Percentiles rank a stretch among this genome's conserved stretches.
These are phyloP conservation scores for Nasonia longicornis DNA, from an alignment of 1,140 invertebrate species.

Conservation along the genomic window DNA sequence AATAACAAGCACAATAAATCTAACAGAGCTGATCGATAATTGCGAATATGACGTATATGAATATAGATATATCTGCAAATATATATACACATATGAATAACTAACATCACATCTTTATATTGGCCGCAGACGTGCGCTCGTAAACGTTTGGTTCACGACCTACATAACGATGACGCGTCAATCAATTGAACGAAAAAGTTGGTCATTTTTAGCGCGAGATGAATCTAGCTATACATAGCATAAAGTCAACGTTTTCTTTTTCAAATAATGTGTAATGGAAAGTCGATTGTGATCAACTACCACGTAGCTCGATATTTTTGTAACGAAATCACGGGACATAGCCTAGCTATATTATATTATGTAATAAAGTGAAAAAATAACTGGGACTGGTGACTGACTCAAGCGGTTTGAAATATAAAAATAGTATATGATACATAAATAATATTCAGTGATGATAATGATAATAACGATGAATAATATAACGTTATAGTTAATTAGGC, in stretches of 20 bases:
- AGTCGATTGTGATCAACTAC: constrained; percentile 27
- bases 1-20: constrained; percentile 7
- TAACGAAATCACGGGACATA: constrained; percentile 9
- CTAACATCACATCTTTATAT: background rate
- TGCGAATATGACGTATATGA: background rate
- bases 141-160: background rate
- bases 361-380: background rate
- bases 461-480: background rate
- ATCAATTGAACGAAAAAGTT: background rate
- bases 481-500: constrained; percentile 30
- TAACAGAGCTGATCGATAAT: background rate
- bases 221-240: background rate
- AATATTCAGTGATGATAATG: background rate
- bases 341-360: background rate
- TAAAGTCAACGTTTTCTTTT: background rate
- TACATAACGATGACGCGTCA: background rate
- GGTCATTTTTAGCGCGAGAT: background rate
- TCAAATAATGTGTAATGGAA: background rate
- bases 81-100: background rate
- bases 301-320: constrained; percentile 31
- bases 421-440: background rate
- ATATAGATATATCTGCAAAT: background rate
- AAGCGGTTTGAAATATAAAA: background rate
- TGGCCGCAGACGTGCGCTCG: background rate
- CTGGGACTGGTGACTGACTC: background rate